Percentiles rank a stretch among this genome's conserved stretches.
Conservation (phyloP, 2,113 vertebrate species). For the Notiomystis cincta region DNA sequence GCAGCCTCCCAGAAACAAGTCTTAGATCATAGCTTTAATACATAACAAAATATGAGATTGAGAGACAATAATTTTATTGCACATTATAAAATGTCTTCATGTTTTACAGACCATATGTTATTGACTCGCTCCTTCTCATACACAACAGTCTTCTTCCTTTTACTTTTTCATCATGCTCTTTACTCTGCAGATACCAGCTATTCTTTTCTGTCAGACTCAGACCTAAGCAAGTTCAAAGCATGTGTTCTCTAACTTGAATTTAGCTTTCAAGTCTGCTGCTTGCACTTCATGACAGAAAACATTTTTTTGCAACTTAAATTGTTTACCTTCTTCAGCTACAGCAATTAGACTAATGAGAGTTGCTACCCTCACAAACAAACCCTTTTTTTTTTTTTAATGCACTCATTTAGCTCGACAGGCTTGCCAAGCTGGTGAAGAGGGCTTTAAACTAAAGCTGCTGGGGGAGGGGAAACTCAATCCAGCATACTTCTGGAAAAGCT, state of each 20-base stretch:
- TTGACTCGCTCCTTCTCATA: background rate
- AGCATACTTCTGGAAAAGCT: background rate
- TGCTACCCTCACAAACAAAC: background rate
- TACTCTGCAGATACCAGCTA: background rate
- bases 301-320: background rate
- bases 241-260: background rate
- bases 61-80: background rate
- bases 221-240: background rate
- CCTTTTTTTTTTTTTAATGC: background rate
- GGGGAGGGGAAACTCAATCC: background rate
- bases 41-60: background rate
- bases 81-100: background rate
- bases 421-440: background rate
- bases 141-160: background rate
- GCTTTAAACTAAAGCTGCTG: background rate
- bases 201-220: background rate
- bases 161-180: background rate
- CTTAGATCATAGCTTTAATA: background rate
- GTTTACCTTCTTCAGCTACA: background rate
- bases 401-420: background rate
- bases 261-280: background rate
- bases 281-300: background rate
- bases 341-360: slow-evolving; percentile 19
- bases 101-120: background rate
- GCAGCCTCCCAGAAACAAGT: background rate